Base-by-base conservation (phyloP, 2,888 invertebrate genomes). In the Sycophila texana region DNA sequence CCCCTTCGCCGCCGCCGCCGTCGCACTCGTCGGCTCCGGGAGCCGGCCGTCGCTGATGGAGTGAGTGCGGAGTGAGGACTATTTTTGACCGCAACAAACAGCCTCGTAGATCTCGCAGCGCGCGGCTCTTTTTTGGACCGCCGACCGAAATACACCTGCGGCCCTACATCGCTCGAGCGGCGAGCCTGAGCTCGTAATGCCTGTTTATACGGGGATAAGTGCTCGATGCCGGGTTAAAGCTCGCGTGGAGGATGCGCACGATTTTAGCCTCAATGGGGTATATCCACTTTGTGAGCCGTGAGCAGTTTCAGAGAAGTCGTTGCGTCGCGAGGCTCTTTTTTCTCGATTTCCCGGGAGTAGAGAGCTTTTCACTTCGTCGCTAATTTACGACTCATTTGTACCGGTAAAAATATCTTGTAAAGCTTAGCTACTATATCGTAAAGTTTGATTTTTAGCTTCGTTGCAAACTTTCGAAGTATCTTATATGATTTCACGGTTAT, bases 1-100 rank as follows among this genome's bases (percentile, higher is more conserved):
- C 70, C 55, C 63, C 60, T 61, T 57, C 74, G 4, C 18, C 47
- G 57, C 30, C 55, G 53, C 30, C 68, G 55, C 74, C 49, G 81
- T 61, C 49, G 68, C 80, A 79, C 67, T 74, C 71, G n/a, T 76
- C 76, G 75, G 77, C 55, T 58, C 75, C 26, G 30, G 61, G 61
- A 74, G 80, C 76, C 80, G 86, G 87, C 87, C 87, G 88, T 88
- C 86, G 86, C 87, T 88, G 88, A 88, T 86, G 86, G 87, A 89
- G 87, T 87, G 87, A 87, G 88, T 87, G 87, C 84, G 65, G 88
- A 89, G 87, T 88, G 88, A 89, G 85, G 84, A 86, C 88, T 89
- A 89, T 89, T 89, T 89, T 88, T 87, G 88, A 82, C 85, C 84
- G 63, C 47, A 85, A 86, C 87, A 87, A 88, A 88, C 87, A 87